phyloP scores from a whole-genome alignment of 2,113 vertebrate genomes.

The Chlamydotis undulata region DNA sequence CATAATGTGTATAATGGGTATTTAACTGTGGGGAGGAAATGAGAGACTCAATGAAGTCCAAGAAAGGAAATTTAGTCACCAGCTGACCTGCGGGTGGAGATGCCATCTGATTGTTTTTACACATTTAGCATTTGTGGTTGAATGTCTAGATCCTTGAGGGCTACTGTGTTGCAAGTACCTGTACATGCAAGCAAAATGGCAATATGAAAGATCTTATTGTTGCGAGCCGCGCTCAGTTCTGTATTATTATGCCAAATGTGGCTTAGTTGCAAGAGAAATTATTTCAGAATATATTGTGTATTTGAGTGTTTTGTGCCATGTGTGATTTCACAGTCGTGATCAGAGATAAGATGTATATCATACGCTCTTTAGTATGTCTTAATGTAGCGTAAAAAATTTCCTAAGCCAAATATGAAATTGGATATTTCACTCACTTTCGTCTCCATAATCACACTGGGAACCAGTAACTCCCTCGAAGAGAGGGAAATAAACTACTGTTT shows the following conservation, averaged over 20 bases:
- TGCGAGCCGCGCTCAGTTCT: not conserved
- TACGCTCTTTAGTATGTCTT: not conserved
- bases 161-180: not conserved
- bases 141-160: not conserved
- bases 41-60: not conserved
- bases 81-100: not conserved
- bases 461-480: not conserved
- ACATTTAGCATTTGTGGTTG: slow-evolving; percentile 3
- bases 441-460: not conserved
- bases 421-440: not conserved
- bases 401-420: not conserved
- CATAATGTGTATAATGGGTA: not conserved
- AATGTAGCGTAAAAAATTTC: not conserved
- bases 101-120: slow-evolving; percentile 24
- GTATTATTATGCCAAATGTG: not conserved
- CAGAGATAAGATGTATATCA: not conserved
- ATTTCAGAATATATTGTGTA: not conserved
- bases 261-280: not conserved
- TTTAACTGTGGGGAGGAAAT: slow-evolving; percentile 31
- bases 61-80: slow-evolving; percentile 31
- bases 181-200: not conserved
- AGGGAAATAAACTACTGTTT: not conserved
- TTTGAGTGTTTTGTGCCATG: not conserved
- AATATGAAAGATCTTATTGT: not conserved
- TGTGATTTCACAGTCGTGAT: not conserved